phyloP scores from a whole-genome alignment of 1,140 invertebrate genomes.

The Zophobas morio region DNA sequence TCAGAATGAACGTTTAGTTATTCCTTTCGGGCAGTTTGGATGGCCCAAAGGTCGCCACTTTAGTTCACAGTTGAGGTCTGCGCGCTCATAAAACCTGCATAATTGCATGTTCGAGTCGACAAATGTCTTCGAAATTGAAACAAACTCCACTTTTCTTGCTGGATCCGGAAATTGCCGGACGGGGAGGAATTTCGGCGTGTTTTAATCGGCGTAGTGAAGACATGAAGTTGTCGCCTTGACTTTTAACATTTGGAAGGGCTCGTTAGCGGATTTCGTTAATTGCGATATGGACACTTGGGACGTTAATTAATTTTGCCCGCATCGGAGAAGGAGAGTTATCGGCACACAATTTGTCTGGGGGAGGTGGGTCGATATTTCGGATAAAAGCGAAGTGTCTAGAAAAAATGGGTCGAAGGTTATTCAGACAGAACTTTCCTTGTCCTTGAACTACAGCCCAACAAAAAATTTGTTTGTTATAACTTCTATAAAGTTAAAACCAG shows the following conservation, averaged over 20 bases:
- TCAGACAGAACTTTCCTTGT: no score
- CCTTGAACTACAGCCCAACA: no score
- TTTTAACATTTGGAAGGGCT: not conserved
- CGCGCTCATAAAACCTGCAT: not conserved
- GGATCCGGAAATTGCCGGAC: slow-evolving; percentile 5
- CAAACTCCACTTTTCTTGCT: not conserved
- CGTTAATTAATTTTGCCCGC: not conserved
- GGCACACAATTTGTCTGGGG: not conserved
- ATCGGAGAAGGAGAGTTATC: not conserved
- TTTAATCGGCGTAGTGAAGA: not conserved
- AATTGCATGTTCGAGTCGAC: slow-evolving; percentile 2
- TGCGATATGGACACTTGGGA: not conserved
- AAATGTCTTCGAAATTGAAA: slow-evolving; percentile 6
- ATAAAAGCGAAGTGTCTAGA: no score
- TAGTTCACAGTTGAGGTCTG: not conserved
- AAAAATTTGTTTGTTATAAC: no score
- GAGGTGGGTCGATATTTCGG: not conserved
- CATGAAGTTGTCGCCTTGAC: not conserved
- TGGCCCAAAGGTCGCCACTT: not conserved
- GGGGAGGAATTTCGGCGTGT: not conserved
- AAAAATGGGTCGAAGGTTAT: no score
- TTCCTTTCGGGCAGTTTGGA: slow-evolving; percentile 8
- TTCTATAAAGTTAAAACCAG: no score
- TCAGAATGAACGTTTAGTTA: not conserved
- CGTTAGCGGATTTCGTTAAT: not conserved